A percentile compares a stretch with the other conserved stretches of the same genome.
phyloP scores from a whole-genome alignment of 2,888 invertebrate genomes.

The Caenorhabditis sp. region DNA sequence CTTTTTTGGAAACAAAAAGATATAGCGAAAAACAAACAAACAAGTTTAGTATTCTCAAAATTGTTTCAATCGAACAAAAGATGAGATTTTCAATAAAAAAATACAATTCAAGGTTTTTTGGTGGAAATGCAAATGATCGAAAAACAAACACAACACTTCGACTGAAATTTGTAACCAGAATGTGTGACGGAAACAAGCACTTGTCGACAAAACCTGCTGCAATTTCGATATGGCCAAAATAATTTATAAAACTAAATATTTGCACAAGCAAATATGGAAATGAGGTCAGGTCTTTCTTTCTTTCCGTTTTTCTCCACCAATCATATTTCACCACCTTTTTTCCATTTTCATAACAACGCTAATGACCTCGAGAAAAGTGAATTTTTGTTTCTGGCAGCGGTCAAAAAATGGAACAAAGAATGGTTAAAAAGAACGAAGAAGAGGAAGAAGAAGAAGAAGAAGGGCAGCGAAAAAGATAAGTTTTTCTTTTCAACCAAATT shows the following conservation, averaged over 20 bases:
- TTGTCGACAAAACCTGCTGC: too few relatives aligned
- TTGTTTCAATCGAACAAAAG: too few relatives aligned
- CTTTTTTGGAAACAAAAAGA: too few relatives aligned
- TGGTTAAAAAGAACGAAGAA: background rate
- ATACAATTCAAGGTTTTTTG: too few relatives aligned
- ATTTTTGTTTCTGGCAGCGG: background rate
- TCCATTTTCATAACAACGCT: background rate
- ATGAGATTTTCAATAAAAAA: too few relatives aligned
- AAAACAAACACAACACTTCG: too few relatives aligned
- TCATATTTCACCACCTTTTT: background rate
- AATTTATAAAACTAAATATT: background rate
- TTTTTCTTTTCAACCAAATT: background rate
- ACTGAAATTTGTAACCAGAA: too few relatives aligned
- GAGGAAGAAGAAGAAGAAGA: background rate
- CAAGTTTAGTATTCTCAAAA: too few relatives aligned
- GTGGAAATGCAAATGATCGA: too few relatives aligned
- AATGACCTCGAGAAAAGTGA: background rate
- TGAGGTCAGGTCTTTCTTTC: background rate
- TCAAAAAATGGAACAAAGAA: background rate
- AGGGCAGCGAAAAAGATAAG: background rate
- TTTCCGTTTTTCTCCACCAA: background rate
- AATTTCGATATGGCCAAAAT: too few relatives aligned
- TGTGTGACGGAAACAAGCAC: too few relatives aligned
- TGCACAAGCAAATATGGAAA: background rate
- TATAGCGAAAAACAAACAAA: too few relatives aligned